Evolutionary conservation across 2,113 vertebrate genomes (phyloP).

Genomic region (Corvus hawaiiensis): DNA sequence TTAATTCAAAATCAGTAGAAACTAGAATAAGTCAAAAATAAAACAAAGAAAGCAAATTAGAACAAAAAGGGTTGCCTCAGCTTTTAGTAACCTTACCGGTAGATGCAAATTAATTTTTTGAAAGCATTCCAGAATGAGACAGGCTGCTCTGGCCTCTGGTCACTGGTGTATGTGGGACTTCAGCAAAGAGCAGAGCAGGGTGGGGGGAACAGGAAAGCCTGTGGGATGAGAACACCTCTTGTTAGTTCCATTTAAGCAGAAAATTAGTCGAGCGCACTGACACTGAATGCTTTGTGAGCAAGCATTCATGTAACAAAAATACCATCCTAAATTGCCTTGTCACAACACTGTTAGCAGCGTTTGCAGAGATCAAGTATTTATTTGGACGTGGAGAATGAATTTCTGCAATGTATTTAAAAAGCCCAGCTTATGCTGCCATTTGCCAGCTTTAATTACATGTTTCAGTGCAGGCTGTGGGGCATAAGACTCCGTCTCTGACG

Average conservation of each 20-base stretch:
- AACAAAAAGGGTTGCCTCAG: background rate
- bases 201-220: background rate
- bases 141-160: background rate
- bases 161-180: background rate
- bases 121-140: background rate
- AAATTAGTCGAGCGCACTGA: background rate
- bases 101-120: background rate
- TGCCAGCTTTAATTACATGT: background rate
- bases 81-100: background rate
- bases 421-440: background rate
- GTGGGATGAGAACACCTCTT: background rate
- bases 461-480: background rate
- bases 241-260: background rate
- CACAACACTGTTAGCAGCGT: background rate
- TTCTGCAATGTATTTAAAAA: background rate
- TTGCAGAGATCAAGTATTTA: background rate
- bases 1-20: background rate
- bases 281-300: background rate
- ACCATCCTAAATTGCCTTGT: background rate
- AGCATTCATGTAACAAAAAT: background rate
- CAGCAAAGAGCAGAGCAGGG: background rate
- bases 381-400: background rate
- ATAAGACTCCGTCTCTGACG: fast-evolving
- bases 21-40: background rate
- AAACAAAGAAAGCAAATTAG: background rate